phyloP scores from a whole-genome alignment of 35 echinoderm and acorn worm genomes.

The Holothuria glaberrima region DNA sequence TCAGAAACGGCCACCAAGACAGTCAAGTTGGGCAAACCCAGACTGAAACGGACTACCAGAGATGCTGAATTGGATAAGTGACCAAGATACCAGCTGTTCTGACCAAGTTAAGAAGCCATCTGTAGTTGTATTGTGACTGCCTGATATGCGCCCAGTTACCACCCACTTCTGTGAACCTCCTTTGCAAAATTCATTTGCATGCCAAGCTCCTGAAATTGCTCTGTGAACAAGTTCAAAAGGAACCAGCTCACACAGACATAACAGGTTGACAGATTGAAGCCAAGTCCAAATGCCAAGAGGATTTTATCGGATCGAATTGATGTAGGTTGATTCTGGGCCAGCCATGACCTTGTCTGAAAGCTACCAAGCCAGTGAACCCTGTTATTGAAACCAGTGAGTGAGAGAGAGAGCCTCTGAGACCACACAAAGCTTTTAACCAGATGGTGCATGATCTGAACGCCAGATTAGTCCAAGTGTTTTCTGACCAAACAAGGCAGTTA shows the following conservation, averaged over 20 bases:
- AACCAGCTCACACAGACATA: slow-evolving; percentile 30
- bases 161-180: slow-evolving; percentile 30
- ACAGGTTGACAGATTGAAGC: slow-evolving; percentile 35
- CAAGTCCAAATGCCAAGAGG: slow-evolving; percentile 43
- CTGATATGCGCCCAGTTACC: background rate
- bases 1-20: background rate
- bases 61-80: slow-evolving; percentile 17
- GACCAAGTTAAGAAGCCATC: slow-evolving; percentile 1
- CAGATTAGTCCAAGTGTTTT: slow-evolving; percentile 37
- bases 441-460: slow-evolving; percentile 34
- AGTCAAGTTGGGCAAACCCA: slow-evolving; percentile 1
- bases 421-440: slow-evolving; percentile 28
- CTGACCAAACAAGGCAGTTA: slow-evolving; percentile 63
- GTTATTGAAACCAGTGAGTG: slow-evolving; percentile 21
- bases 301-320: slow-evolving; percentile 20
- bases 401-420: slow-evolving; percentile 10
- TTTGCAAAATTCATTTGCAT: slow-evolving; percentile 20
- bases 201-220: slow-evolving; percentile 33
- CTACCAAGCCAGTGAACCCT: slow-evolving; percentile 49
- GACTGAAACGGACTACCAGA: slow-evolving; percentile 30
- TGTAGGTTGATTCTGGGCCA: slow-evolving; percentile 40
- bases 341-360: slow-evolving; percentile 42
- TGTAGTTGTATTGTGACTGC: slow-evolving; percentile 15
- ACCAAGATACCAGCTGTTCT: too few species aligned
- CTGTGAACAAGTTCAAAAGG: slow-evolving; percentile 31